Evolutionary conservation across 2,797 vertebrate genomes (phyloP).

Genomic region (Rhincodon typus): DNA sequence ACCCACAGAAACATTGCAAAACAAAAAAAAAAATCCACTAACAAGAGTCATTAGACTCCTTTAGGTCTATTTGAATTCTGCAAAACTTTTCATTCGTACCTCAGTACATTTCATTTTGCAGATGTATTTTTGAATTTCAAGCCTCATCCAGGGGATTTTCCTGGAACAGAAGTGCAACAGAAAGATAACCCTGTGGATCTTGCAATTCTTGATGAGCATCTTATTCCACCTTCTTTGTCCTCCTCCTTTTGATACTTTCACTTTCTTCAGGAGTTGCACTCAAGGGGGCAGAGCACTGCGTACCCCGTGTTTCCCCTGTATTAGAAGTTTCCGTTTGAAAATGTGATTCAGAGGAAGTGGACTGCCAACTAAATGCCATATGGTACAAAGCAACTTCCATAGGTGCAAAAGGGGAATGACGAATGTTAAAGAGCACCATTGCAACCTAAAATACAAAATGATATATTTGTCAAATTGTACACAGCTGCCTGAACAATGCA

Average conservation of each 20-base stretch:
- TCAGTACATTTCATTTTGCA: background rate
- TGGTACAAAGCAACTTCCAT: slow-evolving; percentile 67
- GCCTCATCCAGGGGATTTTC: background rate
- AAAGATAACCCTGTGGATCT: background rate
- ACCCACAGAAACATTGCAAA: background rate
- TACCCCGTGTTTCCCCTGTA: background rate
- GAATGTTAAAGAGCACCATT: slow-evolving; percentile 35
- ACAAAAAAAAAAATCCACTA: slow-evolving; percentile 8
- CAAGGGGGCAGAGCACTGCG: background rate
- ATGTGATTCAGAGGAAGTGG: background rate
- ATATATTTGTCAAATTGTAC: slow-evolving; percentile 31
- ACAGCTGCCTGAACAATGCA: background rate
- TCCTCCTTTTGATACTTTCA: slow-evolving; percentile 6
- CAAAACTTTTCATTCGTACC: background rate
- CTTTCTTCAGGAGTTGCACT: background rate
- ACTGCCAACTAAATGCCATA: slow-evolving; percentile 65
- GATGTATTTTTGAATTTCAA: slow-evolving; percentile 22
- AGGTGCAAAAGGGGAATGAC: slow-evolving; percentile 59
- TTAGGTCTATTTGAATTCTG: background rate
- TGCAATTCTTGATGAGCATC: background rate
- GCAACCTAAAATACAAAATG: slow-evolving; percentile 35
- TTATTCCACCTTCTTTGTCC: slow-evolving; percentile 22
- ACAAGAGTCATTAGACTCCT: slow-evolving; percentile 15
- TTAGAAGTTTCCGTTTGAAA: background rate
- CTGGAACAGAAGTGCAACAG: background rate